Evolutionary conservation across 2,888 invertebrate species (phyloP).

Genomic region (Halictus ligatus): DNA sequence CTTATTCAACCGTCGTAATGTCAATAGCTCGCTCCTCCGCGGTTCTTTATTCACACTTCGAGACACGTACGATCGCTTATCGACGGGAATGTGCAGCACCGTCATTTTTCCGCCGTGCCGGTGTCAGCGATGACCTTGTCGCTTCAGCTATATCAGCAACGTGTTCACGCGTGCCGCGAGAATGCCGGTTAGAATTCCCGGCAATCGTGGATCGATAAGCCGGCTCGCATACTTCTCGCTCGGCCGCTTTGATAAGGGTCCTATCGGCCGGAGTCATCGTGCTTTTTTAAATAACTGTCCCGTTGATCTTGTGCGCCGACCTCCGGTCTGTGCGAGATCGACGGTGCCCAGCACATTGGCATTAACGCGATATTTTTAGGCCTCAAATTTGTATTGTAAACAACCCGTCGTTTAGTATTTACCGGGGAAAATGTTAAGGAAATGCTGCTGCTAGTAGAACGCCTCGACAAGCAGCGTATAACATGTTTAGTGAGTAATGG

Average conservation of each 20-base stretch:
- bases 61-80: conserved; percentile 54
- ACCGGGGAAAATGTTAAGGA: too few relatives aligned
- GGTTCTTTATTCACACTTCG: background rate
- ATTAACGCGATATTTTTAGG: background rate
- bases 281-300: background rate
- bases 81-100: conserved; percentile 42
- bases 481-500: too few relatives aligned
- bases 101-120: conserved; percentile 42
- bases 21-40: background rate
- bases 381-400: background rate
- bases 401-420: background rate
- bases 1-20: background rate
- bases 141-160: conserved; percentile 38
- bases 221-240: conserved; percentile 8
- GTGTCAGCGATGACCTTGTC: conserved; percentile 58
- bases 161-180: background rate
- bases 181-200: conserved; percentile 17
- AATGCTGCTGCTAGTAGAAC: too few relatives aligned
- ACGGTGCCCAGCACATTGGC: background rate
- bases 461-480: too few relatives aligned
- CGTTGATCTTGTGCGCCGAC: background rate
- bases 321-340: background rate
- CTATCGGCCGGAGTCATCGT: background rate
- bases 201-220: conserved; percentile 40
- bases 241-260: conserved; percentile 6